Evolutionary conservation across 2,888 invertebrate genomes (phyloP).

Genomic region (Polydrusus cervinus): DNA sequence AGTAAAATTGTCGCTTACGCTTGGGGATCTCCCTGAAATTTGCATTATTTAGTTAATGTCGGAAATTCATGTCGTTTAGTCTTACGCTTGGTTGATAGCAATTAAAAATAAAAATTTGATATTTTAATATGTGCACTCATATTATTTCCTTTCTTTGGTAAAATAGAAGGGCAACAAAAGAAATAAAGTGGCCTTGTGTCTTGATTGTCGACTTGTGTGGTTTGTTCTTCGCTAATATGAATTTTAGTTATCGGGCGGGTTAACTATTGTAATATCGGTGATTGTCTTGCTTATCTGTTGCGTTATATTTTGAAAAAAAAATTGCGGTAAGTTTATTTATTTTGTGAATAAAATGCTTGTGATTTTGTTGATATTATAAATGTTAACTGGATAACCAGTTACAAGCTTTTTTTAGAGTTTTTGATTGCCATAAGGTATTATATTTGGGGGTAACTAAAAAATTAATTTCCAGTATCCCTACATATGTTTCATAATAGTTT

Average conservation of each 20-base stretch:
- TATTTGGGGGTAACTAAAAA: no score
- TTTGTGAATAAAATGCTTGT: background rate
- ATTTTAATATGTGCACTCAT: background rate
- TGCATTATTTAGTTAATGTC: background rate
- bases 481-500: no score
- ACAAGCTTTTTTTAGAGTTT: no score
- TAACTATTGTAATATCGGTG: constrained; percentile 24
- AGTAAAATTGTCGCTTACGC: constrained; percentile 8
- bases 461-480: no score
- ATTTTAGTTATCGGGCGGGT: constrained; percentile 38
- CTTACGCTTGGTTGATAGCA: constrained; percentile 8
- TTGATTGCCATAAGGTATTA: no score
- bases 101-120: constrained; percentile 26
- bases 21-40: constrained; percentile 8
- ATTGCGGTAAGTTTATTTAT: background rate
- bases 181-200: constrained; percentile 46
- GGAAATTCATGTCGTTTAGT: constrained; percentile 26
- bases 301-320: background rate
- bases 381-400: background rate
- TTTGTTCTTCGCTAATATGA: constrained; percentile 38
- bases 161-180: constrained; percentile 50
- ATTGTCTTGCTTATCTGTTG: constrained; percentile 10
- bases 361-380: background rate
- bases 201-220: constrained; percentile 31
- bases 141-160: constrained; percentile 32